phyloP scores from a whole-genome alignment of 1,140 invertebrate species.

The Cydia amplana region DNA sequence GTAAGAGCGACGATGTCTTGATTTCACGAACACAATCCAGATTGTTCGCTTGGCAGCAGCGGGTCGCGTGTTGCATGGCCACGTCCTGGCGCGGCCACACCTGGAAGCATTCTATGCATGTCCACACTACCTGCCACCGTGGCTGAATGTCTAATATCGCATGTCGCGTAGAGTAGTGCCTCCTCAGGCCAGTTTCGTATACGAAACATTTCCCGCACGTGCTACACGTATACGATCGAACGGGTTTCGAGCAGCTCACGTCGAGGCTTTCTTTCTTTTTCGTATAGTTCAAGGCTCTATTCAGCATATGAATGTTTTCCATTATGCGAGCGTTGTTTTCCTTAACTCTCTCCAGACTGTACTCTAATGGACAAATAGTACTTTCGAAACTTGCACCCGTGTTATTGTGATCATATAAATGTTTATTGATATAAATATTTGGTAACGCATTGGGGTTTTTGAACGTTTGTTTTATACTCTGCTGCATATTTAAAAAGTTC shows the following conservation, averaged over 20 bases:
- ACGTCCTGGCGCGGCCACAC: conserved; percentile 69
- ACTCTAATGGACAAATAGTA: conserved; percentile 60
- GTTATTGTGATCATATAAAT: conserved; percentile 33
- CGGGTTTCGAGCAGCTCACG: conserved; percentile 55
- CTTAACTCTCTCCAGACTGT: conserved; percentile 72
- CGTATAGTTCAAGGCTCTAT: conserved; percentile 70
- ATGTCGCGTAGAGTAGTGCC: conserved; percentile 62
- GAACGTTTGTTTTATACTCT: conserved; percentile 3
- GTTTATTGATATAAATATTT: conserved; percentile 1
- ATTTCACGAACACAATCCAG: conserved; percentile 59
- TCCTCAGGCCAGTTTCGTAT: conserved; percentile 67
- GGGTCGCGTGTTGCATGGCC: conserved; percentile 57
- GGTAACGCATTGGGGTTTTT: background rate
- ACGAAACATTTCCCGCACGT: conserved; percentile 72
- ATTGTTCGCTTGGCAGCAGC: conserved; percentile 56
- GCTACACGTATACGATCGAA: conserved; percentile 60
- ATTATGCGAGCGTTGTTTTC: conserved; percentile 74
- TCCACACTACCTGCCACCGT: conserved; percentile 74
- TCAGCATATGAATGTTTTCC: conserved; percentile 75
- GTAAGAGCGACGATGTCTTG: conserved; percentile 63
- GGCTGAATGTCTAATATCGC: conserved; percentile 53
- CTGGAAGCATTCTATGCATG: conserved; percentile 72
- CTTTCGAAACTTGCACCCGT: conserved; percentile 24
- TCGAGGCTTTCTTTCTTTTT: conserved; percentile 70
- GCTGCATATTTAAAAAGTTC: background rate